Evolutionary conservation across 2,113 vertebrate genomes (phyloP).

Genomic region (Catharus minimus): DNA sequence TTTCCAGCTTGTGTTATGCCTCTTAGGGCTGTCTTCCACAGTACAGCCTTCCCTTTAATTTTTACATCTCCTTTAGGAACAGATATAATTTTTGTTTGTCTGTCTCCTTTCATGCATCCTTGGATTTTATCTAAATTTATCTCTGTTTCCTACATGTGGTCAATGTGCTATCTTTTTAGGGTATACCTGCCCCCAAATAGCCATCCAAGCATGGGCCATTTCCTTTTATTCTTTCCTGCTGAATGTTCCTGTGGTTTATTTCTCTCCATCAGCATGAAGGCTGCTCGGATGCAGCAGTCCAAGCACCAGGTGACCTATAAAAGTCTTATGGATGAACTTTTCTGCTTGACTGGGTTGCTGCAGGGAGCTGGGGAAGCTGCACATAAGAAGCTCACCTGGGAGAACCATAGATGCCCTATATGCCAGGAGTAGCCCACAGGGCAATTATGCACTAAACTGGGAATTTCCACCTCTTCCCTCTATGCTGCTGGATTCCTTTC

Average conservation of each 20-base stretch:
- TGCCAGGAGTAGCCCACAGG: neutral
- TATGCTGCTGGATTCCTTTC: neutral
- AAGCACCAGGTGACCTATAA: neutral
- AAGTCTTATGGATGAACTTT: neutral
- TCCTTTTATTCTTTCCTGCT: neutral
- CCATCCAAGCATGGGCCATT: neutral
- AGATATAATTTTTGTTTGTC: neutral
- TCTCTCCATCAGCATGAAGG: neutral
- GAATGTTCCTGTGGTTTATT: neutral
- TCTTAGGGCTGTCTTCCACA: neutral
- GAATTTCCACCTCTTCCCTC: neutral
- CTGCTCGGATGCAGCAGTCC: accelerated
- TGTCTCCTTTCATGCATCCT: neutral
- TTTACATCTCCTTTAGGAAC: neutral
- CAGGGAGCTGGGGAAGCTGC: neutral
- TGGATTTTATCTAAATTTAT: neutral
- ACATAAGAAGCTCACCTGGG: neutral
- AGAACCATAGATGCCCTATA: neutral
- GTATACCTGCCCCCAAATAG: neutral
- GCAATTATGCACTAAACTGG: neutral
- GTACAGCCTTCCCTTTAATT: neutral
- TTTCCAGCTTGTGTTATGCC: neutral
- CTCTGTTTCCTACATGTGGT: neutral
- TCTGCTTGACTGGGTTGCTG: neutral
- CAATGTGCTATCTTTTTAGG: neutral